A percentile compares a stretch with the other conserved stretches of the same genome.
These are phyloP conservation scores for Macrobrachium nipponense DNA, from an alignment of 1,140 invertebrate species.

Conservation along the genomic window DNA sequence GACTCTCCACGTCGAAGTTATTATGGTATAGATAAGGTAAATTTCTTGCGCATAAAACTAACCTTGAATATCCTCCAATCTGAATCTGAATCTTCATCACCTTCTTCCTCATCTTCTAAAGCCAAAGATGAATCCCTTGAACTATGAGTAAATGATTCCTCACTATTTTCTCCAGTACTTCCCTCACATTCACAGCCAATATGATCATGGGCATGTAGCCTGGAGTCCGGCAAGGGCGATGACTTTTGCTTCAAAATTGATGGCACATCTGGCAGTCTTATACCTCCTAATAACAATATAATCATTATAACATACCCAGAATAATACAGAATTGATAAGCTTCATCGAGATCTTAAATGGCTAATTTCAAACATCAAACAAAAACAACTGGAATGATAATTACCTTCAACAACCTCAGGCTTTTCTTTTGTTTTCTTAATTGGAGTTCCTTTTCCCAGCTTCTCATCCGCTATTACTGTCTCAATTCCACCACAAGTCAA, in stretches of 20 bases:
- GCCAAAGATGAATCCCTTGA: slow-evolving; percentile 33
- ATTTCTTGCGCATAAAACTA: not conserved
- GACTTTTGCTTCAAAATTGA: slow-evolving; percentile 62
- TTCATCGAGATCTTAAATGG: not conserved
- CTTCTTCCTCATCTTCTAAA: slow-evolving; percentile 45
- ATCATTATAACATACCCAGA: too few relatives aligned
- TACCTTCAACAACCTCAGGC: slow-evolving; percentile 31
- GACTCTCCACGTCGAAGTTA: too few relatives aligned
- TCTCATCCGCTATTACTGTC: slow-evolving; percentile 45
- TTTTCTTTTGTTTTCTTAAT: slow-evolving; percentile 44
- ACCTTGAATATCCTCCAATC: slow-evolving; percentile 52
- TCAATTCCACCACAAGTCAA: slow-evolving; percentile 43
- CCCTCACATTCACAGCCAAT: slow-evolving; percentile 32
- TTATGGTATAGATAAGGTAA: too few relatives aligned
- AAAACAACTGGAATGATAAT: not conserved
- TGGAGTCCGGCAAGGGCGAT: slow-evolving; percentile 8
- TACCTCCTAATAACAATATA: slow-evolving; percentile 8
- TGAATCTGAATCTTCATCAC: slow-evolving; percentile 52
- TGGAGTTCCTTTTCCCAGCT: slow-evolving; percentile 33
- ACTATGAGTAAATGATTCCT: slow-evolving; percentile 41
- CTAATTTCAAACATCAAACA: not conserved
- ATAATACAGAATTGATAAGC: not conserved
- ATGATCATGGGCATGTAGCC: slow-evolving; percentile 24
- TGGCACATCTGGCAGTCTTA: slow-evolving; percentile 50
- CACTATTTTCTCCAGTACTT: slow-evolving; percentile 33